Evolutionary conservation across 1,140 invertebrate species (phyloP).

Genomic region (Panulirus ornatus): DNA sequence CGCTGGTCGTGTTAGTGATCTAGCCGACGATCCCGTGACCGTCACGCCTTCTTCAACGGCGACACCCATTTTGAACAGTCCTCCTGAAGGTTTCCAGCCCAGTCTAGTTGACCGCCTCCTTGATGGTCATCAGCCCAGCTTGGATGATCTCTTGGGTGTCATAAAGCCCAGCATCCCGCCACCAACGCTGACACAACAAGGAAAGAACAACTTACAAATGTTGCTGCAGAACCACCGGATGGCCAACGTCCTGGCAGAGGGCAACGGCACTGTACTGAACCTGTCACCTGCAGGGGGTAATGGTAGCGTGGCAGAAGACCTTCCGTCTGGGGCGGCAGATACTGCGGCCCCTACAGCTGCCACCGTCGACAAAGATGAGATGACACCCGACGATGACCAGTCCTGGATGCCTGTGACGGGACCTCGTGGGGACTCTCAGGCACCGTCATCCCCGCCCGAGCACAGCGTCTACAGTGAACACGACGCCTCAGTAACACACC

Average conservation of each 20-base stretch:
- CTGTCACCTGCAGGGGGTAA: neutral
- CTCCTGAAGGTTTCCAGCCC: neutral
- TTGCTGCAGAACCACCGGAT: conserved; percentile 51
- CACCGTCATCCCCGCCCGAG: neutral
- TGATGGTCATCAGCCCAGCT: conserved; percentile 15
- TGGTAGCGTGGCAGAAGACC: neutral
- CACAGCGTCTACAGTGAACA: neutral
- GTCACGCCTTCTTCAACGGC: neutral
- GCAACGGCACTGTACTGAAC: neutral
- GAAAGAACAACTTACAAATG: conserved; percentile 28
- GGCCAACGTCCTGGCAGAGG: conserved; percentile 13
- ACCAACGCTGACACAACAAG: conserved; percentile 30
- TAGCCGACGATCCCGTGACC: neutral
- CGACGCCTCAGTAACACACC: conserved; percentile 53
- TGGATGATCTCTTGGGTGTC: conserved; percentile 42
- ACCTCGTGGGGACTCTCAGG: neutral
- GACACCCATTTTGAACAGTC: neutral
- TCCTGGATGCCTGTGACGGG: neutral
- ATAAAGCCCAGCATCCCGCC: conserved; percentile 4
- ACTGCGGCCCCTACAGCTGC: neutral
- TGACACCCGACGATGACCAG: neutral
- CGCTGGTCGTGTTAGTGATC: neutral
- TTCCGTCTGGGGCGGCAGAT: neutral
- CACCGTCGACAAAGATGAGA: neutral
- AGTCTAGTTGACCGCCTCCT: neutral